Percentiles rank a stretch among this genome's conserved stretches.
These are phyloP conservation scores for Rapana venosa DNA, from an alignment of 2,888 invertebrate genomes.

Conservation along the genomic window DNA sequence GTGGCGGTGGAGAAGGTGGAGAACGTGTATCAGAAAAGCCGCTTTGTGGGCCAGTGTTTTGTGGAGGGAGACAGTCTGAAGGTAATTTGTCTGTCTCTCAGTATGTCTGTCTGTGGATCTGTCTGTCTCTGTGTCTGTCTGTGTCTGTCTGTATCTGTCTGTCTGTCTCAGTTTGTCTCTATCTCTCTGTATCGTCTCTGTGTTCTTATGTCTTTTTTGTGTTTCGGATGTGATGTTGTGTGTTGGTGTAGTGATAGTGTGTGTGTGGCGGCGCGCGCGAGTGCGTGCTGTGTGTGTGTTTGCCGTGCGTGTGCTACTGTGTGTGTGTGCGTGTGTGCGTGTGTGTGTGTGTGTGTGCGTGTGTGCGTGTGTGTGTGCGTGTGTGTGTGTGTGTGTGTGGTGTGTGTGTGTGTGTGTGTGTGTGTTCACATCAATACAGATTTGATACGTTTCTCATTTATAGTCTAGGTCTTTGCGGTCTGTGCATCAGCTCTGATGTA, in stretches of 20 bases:
- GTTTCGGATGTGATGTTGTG: too few species aligned
- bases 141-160: not conserved
- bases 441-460: too few species aligned
- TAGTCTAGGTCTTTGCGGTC: too few species aligned
- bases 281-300: not conserved
- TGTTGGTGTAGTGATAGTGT: too few species aligned
- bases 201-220: too few species aligned
- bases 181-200: too few species aligned
- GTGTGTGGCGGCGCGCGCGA: not conserved
- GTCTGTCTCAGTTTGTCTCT: not conserved
- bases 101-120: not conserved
- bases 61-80: conserved; percentile 95
- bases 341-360: not conserved
- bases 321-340: not conserved
- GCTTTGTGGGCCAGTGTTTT: conserved; percentile 96
- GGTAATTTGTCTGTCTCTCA: conserved; percentile 54
- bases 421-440: not conserved
- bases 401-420: conserved; percentile 14
- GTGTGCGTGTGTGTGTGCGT: not conserved
- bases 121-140: not conserved
- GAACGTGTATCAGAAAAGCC: conserved; percentile 94
- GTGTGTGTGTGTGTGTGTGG: not conserved
- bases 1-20: conserved; percentile 99
- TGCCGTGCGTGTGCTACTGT: too few species aligned
- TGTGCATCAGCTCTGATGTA: too few species aligned